Conservation (phyloP, 2,888 invertebrate species). For the Helleia helle region DNA sequence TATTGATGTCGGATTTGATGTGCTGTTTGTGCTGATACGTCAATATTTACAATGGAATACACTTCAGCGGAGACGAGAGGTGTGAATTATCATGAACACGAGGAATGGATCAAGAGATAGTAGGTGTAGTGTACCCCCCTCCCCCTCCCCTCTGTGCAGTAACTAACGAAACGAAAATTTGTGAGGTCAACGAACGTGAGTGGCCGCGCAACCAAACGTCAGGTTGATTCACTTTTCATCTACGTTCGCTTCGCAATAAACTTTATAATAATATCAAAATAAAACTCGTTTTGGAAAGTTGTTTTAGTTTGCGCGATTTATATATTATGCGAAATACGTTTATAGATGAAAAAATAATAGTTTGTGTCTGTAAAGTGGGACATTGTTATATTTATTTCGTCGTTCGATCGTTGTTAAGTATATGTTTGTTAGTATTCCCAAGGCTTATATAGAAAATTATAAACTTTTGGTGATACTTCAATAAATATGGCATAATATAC, state of each 20-base stretch:
- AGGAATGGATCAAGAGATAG: constrained; percentile 35
- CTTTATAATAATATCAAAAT: constrained; percentile 24
- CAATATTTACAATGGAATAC: constrained; percentile 8
- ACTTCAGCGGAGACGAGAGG: constrained; percentile 40
- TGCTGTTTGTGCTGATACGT: background rate
- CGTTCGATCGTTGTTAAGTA: too few relatives aligned
- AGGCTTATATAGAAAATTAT: too few relatives aligned
- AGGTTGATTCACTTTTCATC: constrained; percentile 74
- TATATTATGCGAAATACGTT: background rate
- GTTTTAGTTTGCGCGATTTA: constrained; percentile 5
- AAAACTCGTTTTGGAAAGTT: constrained; percentile 39
- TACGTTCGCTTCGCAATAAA: constrained; percentile 51
- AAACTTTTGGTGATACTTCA: too few relatives aligned
- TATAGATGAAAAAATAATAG: background rate
- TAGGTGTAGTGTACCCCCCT: constrained; percentile 18
- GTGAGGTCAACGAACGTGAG: constrained; percentile 68
- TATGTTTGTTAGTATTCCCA: too few relatives aligned
- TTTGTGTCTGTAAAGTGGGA: too few relatives aligned
- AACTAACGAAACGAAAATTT: constrained; percentile 72
- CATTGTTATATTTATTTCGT: too few relatives aligned
- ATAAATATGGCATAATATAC: too few relatives aligned
- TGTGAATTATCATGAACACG: constrained; percentile 39
- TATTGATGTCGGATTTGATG: background rate
- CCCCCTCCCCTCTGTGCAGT: constrained; percentile 45
- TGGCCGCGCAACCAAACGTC: constrained; percentile 64